Percentiles rank a stretch among this genome's conserved stretches.
These are phyloP conservation scores for Microplitis manilae DNA, from an alignment of 2,888 invertebrate species.

Conservation along the genomic window DNA sequence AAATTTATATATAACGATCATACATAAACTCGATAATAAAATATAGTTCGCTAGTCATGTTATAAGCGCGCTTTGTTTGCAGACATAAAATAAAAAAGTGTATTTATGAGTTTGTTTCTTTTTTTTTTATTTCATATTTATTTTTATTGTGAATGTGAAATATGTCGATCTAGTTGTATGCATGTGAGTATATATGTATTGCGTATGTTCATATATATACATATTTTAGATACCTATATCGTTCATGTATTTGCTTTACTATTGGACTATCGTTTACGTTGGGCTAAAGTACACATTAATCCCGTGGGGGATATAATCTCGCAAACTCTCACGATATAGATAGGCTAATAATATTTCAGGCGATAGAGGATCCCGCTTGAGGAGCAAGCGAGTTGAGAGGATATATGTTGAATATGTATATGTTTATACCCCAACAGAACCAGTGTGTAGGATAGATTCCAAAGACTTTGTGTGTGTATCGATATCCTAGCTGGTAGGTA, in stretches of 20 bases:
- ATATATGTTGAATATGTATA: no score
- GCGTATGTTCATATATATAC: no score
- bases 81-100: not conserved
- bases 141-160: no score
- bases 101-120: not conserved
- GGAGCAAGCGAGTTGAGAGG: constrained; percentile 38
- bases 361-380: constrained; percentile 32
- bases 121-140: no score
- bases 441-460: not conserved
- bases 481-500: not conserved
- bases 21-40: not conserved
- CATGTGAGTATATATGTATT: no score
- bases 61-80: not conserved
- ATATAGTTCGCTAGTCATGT: not conserved
- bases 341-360: constrained; percentile 46
- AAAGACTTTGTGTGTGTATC: not conserved
- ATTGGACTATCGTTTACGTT: constrained; percentile 19
- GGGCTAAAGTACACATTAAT: constrained; percentile 31
- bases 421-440: not conserved
- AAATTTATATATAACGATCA: not conserved
- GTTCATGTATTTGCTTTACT: not conserved
- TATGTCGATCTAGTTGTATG: no score
- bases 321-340: constrained; percentile 27
- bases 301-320: constrained; percentile 23
- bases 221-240: not conserved